Percentiles rank a stretch among this genome's conserved stretches.
phyloP scores from a whole-genome alignment of 2,113 vertebrate species.

The Willisornis vidua region DNA sequence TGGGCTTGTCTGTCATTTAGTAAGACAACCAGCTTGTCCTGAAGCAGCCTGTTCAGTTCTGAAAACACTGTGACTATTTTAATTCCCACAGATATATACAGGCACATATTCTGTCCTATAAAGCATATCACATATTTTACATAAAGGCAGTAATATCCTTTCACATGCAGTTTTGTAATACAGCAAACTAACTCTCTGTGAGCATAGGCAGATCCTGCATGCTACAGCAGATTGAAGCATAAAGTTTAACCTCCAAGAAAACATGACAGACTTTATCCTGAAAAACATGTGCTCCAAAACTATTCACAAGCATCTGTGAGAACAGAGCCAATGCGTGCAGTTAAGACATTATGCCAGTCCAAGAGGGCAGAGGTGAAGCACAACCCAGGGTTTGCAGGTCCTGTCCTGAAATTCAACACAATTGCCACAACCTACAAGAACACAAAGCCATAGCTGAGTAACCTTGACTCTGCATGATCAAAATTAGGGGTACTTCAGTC shows the following conservation, averaged over 20 bases:
- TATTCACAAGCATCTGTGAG: background rate
- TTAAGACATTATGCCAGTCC: background rate
- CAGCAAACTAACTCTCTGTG: background rate
- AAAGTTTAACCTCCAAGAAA: background rate
- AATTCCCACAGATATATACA: background rate
- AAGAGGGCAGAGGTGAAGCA: background rate
- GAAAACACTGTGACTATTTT: background rate
- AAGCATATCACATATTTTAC: background rate
- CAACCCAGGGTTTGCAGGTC: background rate
- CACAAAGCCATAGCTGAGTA: background rate
- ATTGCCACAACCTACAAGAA: background rate
- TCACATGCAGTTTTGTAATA: background rate
- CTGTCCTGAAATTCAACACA: background rate
- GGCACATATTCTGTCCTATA: background rate
- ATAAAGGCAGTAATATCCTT: background rate
- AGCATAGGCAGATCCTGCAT: background rate
- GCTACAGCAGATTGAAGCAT: background rate
- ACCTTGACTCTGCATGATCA: background rate
- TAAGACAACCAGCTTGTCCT: constrained; percentile 16
- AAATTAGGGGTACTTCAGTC: background rate
- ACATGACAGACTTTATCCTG: background rate
- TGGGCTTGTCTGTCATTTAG: background rate
- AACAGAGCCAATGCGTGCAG: background rate
- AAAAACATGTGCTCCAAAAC: background rate
- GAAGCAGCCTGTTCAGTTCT: constrained; percentile 7